Evolutionary conservation across 2,888 invertebrate species (phyloP).

Genomic region (Brachylomia viminalis): DNA sequence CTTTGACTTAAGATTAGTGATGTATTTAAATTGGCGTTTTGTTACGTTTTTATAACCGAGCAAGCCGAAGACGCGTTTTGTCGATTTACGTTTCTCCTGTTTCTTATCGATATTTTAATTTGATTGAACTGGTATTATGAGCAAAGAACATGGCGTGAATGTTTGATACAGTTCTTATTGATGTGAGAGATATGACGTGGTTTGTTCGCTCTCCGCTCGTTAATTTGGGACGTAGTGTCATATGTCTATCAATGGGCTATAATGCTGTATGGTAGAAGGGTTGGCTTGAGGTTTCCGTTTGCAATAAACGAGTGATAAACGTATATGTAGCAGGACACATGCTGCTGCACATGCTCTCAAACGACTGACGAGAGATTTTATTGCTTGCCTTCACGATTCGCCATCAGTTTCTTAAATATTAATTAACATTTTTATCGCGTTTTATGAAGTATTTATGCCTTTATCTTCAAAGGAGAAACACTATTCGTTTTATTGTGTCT

Average conservation of each 20-base stretch:
- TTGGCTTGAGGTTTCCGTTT: conserved; percentile 83
- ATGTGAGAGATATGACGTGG: conserved; percentile 54
- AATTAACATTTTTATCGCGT: conserved; percentile 63
- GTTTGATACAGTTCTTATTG: conserved; percentile 52
- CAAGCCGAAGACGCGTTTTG: conserved; percentile 69
- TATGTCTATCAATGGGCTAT: conserved; percentile 84
- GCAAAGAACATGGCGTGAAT: conserved; percentile 46
- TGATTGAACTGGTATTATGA: conserved; percentile 78
- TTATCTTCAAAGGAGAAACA: conserved; percentile 57
- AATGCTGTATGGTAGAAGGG: conserved; percentile 75
- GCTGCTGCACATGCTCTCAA: conserved; percentile 74
- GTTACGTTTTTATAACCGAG: conserved; percentile 86
- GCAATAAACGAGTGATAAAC: conserved; percentile 84
- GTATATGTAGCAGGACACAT: conserved; percentile 71
- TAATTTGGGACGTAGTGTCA: conserved; percentile 79
- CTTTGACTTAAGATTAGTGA: conserved; percentile 90
- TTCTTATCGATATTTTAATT: conserved; percentile 85
- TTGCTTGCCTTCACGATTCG: conserved; percentile 75
- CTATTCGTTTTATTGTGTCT: conserved; percentile 53
- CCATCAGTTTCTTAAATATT: conserved; percentile 68
- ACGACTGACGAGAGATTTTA: conserved; percentile 83
- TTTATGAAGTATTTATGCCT: conserved; percentile 64
- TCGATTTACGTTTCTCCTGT: conserved; percentile 71
- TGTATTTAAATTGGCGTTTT: conserved; percentile 89
- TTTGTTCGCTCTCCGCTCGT: conserved; percentile 65